phyloP scores from a whole-genome alignment of 2,797 vertebrate species.

The Danionella dracula region DNA sequence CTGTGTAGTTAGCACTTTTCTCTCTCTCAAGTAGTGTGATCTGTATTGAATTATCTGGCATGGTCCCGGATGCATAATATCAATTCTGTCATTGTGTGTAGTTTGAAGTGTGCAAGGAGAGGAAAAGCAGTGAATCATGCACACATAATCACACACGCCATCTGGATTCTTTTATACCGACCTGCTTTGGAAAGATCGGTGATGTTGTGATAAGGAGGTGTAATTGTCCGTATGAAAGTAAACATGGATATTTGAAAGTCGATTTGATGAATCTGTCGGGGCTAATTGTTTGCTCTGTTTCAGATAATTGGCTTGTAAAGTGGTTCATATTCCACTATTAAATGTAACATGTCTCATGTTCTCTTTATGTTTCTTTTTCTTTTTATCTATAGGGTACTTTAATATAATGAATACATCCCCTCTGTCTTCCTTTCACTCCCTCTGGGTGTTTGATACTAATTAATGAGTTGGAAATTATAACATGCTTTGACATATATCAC shows the following conservation, averaged over 20 bases:
- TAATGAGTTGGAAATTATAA: constrained; percentile 38
- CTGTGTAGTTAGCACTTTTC: neutral
- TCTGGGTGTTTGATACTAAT: constrained; percentile 36
- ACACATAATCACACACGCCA: neutral
- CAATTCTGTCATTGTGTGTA: constrained; percentile 17
- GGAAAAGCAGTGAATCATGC: neutral
- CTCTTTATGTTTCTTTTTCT: constrained; percentile 8
- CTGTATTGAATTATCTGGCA: constrained; percentile 14
- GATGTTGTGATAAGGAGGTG: constrained; percentile 20
- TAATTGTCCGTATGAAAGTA: constrained; percentile 9
- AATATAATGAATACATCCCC: constrained; percentile 8
- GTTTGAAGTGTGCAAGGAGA: constrained; percentile 7
- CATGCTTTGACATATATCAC: constrained; percentile 42
- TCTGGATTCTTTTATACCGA: neutral
- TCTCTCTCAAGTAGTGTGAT: constrained; percentile 14
- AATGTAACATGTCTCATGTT: neutral
- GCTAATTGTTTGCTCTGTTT: constrained; percentile 28
- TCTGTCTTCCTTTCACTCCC: constrained; percentile 1
- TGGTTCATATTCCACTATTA: constrained; percentile 25
- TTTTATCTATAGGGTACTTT: constrained; percentile 13
- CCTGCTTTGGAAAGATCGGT: constrained; percentile 5
- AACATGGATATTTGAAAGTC: neutral
- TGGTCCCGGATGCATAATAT: neutral
- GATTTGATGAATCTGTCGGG: constrained; percentile 14
- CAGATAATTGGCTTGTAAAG: constrained; percentile 38